Conservation (phyloP, 2,888 invertebrate species). For the Tholera decimalis region DNA sequence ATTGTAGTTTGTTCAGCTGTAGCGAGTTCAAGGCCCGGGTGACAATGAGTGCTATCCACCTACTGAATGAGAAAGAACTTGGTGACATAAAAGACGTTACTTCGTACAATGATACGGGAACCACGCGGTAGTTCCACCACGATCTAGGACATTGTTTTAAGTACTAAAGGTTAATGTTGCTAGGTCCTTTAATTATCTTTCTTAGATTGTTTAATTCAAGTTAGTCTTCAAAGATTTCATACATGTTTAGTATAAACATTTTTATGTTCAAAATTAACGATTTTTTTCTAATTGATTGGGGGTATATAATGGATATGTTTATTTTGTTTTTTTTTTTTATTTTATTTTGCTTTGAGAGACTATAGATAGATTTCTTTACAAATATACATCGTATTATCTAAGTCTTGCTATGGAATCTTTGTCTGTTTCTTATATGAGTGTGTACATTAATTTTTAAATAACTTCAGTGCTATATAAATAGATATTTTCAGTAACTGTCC, state of each 20-base stretch:
- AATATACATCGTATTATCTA: too few relatives aligned
- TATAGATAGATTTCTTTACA: too few relatives aligned
- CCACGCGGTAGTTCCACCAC: slow-evolving; percentile 26
- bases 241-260: neutral
- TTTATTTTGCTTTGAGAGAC: too few relatives aligned
- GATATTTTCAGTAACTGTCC: slow-evolving; percentile 11
- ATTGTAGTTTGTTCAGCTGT: slow-evolving; percentile 81
- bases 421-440: too few relatives aligned
- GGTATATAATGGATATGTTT: neutral
- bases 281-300: neutral
- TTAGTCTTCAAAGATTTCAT: neutral
- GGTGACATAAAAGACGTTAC: slow-evolving; percentile 66
- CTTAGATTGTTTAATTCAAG: neutral
- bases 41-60: slow-evolving; percentile 74
- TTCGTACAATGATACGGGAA: slow-evolving; percentile 53
- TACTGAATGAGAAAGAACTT: slow-evolving; percentile 70
- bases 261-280: neutral
- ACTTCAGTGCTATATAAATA: too few relatives aligned
- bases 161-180: slow-evolving; percentile 24
- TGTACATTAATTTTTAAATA: too few relatives aligned
- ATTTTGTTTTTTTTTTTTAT: too few relatives aligned
- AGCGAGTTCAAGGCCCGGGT: slow-evolving; percentile 85
- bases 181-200: slow-evolving; percentile 7
- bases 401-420: too few relatives aligned
- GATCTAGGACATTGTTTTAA: slow-evolving; percentile 36